Conservation (phyloP, 1,140 invertebrate species). For the Zophobas morio region DNA sequence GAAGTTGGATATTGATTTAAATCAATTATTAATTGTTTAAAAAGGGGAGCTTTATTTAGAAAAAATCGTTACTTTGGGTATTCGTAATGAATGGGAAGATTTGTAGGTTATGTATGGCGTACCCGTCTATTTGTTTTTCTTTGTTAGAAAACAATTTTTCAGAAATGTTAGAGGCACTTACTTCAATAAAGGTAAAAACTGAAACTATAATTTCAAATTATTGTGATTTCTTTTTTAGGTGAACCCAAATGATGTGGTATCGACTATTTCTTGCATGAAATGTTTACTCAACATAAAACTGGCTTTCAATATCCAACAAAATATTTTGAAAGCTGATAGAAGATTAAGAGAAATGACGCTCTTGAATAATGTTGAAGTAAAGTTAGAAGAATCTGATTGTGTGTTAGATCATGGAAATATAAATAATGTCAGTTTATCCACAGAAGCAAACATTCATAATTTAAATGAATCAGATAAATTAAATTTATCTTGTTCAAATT, state of each 20-base stretch:
- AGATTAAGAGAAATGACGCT: slow-evolving; percentile 6
- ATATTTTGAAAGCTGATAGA: slow-evolving; percentile 16
- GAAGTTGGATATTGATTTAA: too few species aligned
- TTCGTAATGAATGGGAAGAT: slow-evolving; percentile 11
- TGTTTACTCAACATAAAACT: slow-evolving; percentile 38
- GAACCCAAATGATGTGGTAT: slow-evolving; percentile 16
- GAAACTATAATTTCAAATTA: background rate
- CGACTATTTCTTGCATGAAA: slow-evolving; percentile 29
- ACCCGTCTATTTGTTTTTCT: slow-evolving; percentile 21
- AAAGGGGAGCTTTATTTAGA: too few species aligned
- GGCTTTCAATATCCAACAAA: slow-evolving; percentile 39
- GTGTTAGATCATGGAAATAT: background rate
- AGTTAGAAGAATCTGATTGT: slow-evolving; percentile 22
- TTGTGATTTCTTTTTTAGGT: slow-evolving; percentile 16
- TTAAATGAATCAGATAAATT: slow-evolving; percentile 8
- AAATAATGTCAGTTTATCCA: slow-evolving; percentile 1
- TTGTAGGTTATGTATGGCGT: slow-evolving; percentile 41
- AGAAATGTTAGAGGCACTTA: slow-evolving; percentile 28
- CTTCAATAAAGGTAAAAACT: slow-evolving; percentile 29
- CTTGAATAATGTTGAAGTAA: slow-evolving; percentile 28
- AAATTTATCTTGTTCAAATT: slow-evolving; percentile 8
- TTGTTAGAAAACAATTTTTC: slow-evolving; percentile 15
- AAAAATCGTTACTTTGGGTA: background rate
- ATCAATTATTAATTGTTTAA: too few species aligned
- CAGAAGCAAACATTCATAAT: background rate